Evolutionary conservation across 2,888 invertebrate species (phyloP), one percentile per base, ranked within the genome.

Genomic region (Heliconius charithonia): DNA sequence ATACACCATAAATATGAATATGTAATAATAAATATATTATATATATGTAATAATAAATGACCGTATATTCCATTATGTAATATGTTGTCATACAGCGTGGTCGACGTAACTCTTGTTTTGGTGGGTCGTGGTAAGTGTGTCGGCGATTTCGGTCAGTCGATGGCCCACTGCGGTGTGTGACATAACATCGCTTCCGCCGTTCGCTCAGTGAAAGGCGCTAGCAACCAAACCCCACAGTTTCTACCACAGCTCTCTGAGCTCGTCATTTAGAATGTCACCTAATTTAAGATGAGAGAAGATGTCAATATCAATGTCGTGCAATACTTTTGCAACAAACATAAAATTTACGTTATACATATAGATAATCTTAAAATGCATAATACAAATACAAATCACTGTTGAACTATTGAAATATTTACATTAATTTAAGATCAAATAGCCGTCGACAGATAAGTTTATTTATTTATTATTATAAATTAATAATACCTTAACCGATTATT

Each of bases 41-140:
- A 4, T 16, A 45, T 45, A 45, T 45, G 16, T 45, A 62, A 73
- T 63, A 80, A 81, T 82, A 85, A 85, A 85, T 86, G 85, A 87
- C 86, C 85, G 86, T 87, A 88, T 87, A 85, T 82, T 83, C 85
- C 86, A 84, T 93, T 92, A 90, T 88, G 90, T 88, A 93, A 93
- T 86, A 87, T 88, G 89, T 89, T 91, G 90, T 90, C 89, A 90
- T 91, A 89, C 86, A 87, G 83, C 79, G 79, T 82, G 82, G 88
- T 90, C 93, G 93, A 92, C 92, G 93, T 92, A 93, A 93, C 89
- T 87, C 87, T 90, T 93, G 92, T 93, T 93, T 93, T 93, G 92
- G 91, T 91, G 90, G 91, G 91, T 92, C 92, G 92, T 87, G 89
- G 90, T 92, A 94, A 95, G 93, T 94, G 89, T 94, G 94, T 89